phyloP scores from a whole-genome alignment of 2,113 vertebrate species.

The Rhinichthys klamathensis region DNA sequence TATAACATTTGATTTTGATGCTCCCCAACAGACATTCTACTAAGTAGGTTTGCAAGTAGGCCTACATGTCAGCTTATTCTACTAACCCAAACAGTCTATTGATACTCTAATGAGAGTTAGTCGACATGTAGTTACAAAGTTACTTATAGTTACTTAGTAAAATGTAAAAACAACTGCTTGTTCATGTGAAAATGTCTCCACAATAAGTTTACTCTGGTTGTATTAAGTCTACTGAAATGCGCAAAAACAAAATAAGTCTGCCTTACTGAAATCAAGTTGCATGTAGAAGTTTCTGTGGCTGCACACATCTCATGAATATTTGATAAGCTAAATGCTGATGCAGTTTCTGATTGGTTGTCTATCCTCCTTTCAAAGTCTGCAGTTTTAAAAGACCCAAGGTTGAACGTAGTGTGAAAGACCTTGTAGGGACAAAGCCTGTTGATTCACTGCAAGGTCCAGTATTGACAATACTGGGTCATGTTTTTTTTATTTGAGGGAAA shows the following conservation, averaged over 20 bases:
- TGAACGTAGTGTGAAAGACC: not conserved
- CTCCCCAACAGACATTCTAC: too few species aligned
- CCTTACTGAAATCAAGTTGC: not conserved
- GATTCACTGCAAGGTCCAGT: slow-evolving; percentile 49
- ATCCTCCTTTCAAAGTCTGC: not conserved
- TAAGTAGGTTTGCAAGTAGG: too few species aligned
- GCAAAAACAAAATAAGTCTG: not conserved
- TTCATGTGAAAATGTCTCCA: too few species aligned
- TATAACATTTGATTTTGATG: too few species aligned
- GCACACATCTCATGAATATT: slow-evolving; percentile 6
- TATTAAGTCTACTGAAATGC: not conserved
- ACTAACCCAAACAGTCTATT: too few species aligned
- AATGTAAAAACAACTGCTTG: too few species aligned
- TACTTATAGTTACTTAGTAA: too few species aligned
- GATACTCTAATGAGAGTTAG: too few species aligned
- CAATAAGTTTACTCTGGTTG: not conserved
- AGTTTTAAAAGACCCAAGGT: not conserved
- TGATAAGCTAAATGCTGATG: not conserved
- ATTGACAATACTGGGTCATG: slow-evolving; percentile 43
- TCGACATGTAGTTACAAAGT: too few species aligned
- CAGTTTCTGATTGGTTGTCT: not conserved
- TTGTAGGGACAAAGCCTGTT: not conserved
- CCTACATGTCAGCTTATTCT: too few species aligned
- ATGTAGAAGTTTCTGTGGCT: slow-evolving; percentile 15
- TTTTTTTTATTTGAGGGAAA: slow-evolving; percentile 28